Conservation (phyloP, 2,113 vertebrate species). For the Amphiprion percula region DNA sequence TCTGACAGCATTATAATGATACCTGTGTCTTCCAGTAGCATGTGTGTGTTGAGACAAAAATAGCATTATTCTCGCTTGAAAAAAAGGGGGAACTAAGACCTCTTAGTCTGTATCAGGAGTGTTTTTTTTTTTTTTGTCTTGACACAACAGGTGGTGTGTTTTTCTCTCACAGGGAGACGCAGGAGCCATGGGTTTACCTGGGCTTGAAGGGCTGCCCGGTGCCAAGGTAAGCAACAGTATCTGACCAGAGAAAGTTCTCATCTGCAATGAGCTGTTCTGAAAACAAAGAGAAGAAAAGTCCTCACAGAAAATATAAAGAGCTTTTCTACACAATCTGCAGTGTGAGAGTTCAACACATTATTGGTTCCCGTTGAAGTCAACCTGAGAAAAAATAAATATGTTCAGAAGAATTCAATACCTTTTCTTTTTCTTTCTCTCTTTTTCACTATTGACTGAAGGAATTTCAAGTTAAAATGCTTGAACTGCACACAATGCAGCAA, state of each 20-base stretch:
- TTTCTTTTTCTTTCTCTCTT: background rate
- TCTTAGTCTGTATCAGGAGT: conserved; percentile 7
- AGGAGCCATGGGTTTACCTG: conserved; percentile 95
- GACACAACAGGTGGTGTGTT: conserved; percentile 55
- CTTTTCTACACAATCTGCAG: background rate
- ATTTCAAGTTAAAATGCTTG: conserved; percentile 14
- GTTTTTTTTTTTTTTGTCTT: conserved; percentile 22
- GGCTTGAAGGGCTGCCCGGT: conserved; percentile 94
- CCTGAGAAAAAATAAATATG: background rate
- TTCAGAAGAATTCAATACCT: conserved; percentile 21
- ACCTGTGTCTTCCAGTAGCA: conserved; percentile 22
- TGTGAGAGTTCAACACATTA: conserved; percentile 17
- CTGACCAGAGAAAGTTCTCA: conserved; percentile 7
- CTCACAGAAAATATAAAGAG: conserved; percentile 4
- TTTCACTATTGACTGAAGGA: conserved; percentile 6
- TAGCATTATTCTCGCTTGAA: background rate
- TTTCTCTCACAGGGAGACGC: conserved; percentile 90
- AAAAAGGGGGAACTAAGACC: conserved; percentile 1
- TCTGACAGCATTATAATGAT: conserved; percentile 32
- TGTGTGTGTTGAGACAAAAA: conserved; percentile 27
- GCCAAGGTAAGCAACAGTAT: conserved; percentile 88
- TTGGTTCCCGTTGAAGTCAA: conserved; percentile 12
- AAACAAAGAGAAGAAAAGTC: conserved; percentile 8
- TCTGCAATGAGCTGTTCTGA: conserved; percentile 20
- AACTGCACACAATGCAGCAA: background rate